Evolutionary conservation across 2,888 invertebrate species (phyloP).

Genomic region (Apamea anceps): DNA sequence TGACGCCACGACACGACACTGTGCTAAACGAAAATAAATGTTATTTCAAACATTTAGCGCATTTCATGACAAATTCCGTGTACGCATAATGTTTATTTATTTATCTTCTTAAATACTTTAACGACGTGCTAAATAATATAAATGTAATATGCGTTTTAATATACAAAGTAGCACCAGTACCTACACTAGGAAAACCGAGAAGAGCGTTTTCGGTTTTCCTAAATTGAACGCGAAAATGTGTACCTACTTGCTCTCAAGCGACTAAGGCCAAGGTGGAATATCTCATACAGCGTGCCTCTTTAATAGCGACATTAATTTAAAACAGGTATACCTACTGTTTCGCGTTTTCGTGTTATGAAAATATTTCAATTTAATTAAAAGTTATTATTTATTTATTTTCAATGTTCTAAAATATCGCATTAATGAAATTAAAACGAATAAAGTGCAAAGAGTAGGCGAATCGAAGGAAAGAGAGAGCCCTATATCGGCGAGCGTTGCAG

Average conservation of each 20-base stretch:
- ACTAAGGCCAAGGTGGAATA: neutral
- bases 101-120: conserved; percentile 2
- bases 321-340: no score
- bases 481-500: neutral
- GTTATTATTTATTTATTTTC: no score
- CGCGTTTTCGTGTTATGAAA: neutral
- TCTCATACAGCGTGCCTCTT: neutral
- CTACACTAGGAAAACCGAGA: neutral
- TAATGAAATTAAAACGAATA: no score
- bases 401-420: no score
- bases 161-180: neutral
- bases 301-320: neutral
- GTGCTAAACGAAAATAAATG: conserved; percentile 39
- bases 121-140: conserved; percentile 22
- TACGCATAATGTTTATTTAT: conserved; percentile 38
- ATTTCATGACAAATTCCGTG: conserved; percentile 42
- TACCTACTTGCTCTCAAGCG: neutral
- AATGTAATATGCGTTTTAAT: conserved; percentile 12
- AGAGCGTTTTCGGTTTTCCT: neutral
- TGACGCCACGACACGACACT: neutral
- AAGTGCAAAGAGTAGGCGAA: neutral
- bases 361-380: neutral
- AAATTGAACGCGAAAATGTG: neutral
- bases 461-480: neutral
- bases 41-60: conserved; percentile 37